These are phyloP conservation scores for Alethe diademata DNA, from an alignment of 2,113 vertebrate species.

Conservation along the genomic window DNA sequence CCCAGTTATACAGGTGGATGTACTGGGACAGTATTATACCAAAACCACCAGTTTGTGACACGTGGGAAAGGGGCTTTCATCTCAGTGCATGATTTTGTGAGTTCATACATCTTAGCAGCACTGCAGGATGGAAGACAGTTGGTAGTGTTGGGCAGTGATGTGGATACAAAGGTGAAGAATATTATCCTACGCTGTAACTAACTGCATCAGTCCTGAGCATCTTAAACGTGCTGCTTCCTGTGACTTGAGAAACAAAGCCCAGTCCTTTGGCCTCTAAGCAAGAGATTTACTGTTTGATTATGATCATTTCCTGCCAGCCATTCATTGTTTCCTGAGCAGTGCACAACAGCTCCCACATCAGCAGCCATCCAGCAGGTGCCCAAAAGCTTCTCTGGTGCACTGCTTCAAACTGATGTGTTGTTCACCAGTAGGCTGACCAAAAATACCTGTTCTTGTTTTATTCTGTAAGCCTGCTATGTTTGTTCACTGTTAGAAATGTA, in stretches of 20 bases:
- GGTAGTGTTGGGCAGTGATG: neutral
- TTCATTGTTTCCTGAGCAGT: neutral
- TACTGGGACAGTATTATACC: neutral
- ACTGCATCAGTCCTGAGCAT: neutral
- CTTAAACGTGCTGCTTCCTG: neutral
- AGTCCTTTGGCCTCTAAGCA: neutral
- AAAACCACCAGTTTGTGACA: neutral
- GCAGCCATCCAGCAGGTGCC: neutral
- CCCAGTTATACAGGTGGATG: neutral
- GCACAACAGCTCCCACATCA: neutral
- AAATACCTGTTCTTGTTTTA: neutral
- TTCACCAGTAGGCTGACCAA: neutral
- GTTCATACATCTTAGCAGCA: neutral
- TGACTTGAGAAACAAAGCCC: neutral
- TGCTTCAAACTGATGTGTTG: neutral
- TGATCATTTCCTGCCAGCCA: neutral
- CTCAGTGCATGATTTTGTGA: neutral
- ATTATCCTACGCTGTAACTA: neutral
- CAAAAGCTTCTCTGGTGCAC: neutral
- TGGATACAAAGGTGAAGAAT: neutral
- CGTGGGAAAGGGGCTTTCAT: neutral
- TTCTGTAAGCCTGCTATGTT: neutral
- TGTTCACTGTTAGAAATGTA: neutral
- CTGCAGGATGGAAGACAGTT: neutral
- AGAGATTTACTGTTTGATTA: neutral